Evolutionary conservation across 2,888 invertebrate genomes (phyloP).

Genomic region (Cryptocephalus moraei): DNA sequence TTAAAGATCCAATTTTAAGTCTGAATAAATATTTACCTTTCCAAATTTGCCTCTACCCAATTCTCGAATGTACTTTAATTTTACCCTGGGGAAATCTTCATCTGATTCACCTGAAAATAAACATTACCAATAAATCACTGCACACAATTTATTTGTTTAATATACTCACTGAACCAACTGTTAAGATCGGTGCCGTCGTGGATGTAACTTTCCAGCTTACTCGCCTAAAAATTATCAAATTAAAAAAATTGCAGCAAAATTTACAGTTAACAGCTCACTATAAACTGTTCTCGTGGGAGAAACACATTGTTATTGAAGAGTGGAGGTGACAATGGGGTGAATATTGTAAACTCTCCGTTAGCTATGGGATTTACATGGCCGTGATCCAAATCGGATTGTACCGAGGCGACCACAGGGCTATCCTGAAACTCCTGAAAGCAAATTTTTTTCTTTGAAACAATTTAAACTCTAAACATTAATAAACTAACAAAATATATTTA

Average conservation of each 20-base stretch:
- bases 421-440: conserved; percentile 35
- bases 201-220: conserved; percentile 29
- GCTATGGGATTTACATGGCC: conserved; percentile 37
- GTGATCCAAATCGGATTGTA: conserved; percentile 30
- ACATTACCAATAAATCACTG: no score
- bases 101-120: conserved; percentile 37
- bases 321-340: conserved; percentile 35
- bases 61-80: conserved; percentile 72
- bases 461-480: not conserved
- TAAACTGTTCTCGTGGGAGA: conserved; percentile 32
- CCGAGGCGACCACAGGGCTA: conserved; percentile 31
- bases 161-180: conserved; percentile 40
- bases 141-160: not conserved
- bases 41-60: conserved; percentile 82
- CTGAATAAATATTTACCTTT: conserved; percentile 38
- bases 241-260: not conserved
- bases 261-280: conserved; percentile 22
- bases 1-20: not conserved
- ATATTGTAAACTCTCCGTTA: conserved; percentile 36
- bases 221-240: conserved; percentile 21
- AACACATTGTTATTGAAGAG: conserved; percentile 38
- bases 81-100: conserved; percentile 61
- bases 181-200: conserved; percentile 35
- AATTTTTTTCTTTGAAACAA: not conserved
- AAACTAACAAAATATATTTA: not conserved